Conservation (phyloP, 1,140 invertebrate species). For the Cryptotermes secundus region DNA sequence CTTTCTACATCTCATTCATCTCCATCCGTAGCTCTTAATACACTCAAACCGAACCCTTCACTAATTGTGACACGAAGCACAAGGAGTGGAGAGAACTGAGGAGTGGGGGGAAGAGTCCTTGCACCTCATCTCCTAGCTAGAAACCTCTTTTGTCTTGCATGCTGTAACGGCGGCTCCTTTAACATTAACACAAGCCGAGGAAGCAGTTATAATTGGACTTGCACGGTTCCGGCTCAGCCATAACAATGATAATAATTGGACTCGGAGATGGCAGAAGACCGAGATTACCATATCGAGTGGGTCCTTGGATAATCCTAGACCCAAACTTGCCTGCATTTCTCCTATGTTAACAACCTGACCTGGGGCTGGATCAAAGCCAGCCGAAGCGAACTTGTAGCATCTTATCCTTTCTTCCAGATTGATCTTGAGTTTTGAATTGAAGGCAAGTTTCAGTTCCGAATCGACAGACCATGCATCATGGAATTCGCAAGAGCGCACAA, state of each 20-base stretch:
- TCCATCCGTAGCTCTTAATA: background rate
- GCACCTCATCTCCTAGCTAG: background rate
- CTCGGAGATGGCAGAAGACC: background rate
- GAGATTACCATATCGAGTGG: constrained; percentile 11
- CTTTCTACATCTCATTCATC: too few species aligned
- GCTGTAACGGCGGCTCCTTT: background rate
- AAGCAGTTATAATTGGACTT: background rate
- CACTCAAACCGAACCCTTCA: background rate
- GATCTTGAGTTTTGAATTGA: background rate
- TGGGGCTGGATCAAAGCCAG: background rate
- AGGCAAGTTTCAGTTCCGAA: background rate
- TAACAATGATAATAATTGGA: constrained; percentile 17
- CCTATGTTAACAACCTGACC: background rate
- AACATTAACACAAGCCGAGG: background rate
- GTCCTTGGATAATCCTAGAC: background rate
- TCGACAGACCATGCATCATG: background rate
- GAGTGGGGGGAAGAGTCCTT: background rate
- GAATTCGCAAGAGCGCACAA: background rate
- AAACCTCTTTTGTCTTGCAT: too few species aligned
- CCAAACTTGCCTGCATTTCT: too few species aligned
- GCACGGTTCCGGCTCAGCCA: background rate
- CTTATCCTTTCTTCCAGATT: background rate
- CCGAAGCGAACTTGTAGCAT: background rate
- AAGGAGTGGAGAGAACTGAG: background rate
- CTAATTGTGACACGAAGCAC: constrained; percentile 3